Percentiles rank a stretch among this genome's conserved stretches.
These are phyloP conservation scores for Monochamus saltuarius DNA, from an alignment of 1,140 invertebrate genomes.

Conservation along the genomic window DNA sequence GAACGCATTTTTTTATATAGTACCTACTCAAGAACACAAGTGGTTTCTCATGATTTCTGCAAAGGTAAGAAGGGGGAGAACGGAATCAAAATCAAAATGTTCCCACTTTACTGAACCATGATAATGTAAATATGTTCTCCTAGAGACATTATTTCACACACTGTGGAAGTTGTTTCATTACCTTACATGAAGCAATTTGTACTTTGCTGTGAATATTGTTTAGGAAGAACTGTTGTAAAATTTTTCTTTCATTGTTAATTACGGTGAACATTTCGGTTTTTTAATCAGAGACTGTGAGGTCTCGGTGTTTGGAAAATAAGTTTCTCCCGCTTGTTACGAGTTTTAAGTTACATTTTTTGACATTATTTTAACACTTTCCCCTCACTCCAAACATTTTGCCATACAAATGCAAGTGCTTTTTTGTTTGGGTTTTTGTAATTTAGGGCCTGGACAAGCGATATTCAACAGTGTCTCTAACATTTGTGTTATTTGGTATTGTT, in stretches of 20 bases:
- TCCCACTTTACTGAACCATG: not conserved
- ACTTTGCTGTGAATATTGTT: slow-evolving; percentile 10
- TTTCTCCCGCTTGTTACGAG: slow-evolving; percentile 34
- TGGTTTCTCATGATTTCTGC: slow-evolving; percentile 12
- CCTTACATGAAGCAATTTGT: slow-evolving; percentile 15
- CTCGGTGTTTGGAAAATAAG: slow-evolving; percentile 41
- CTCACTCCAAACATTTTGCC: slow-evolving; percentile 40
- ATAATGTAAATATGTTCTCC: not conserved
- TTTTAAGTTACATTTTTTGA: slow-evolving; percentile 33
- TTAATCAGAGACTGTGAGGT: slow-evolving; percentile 45
- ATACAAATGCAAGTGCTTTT: slow-evolving; percentile 40
- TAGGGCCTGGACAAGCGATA: slow-evolving; percentile 34
- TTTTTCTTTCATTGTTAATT: not conserved
- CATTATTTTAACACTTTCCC: slow-evolving; percentile 31
- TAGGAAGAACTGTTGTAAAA: slow-evolving; percentile 6
- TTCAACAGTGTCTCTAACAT: slow-evolving; percentile 10
- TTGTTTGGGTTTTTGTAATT: slow-evolving; percentile 38
- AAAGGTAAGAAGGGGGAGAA: slow-evolving; percentile 49
- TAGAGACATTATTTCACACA: not conserved
- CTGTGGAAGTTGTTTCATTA: slow-evolving; percentile 11
- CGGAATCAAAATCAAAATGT: slow-evolving; percentile 44
- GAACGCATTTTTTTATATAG: not conserved
- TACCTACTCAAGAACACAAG: slow-evolving; percentile 2
- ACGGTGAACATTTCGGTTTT: slow-evolving; percentile 40
- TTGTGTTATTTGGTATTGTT: not conserved